Evolutionary conservation across 2,113 vertebrate genomes (phyloP).

Genomic region (Gobiocypris rarus): DNA sequence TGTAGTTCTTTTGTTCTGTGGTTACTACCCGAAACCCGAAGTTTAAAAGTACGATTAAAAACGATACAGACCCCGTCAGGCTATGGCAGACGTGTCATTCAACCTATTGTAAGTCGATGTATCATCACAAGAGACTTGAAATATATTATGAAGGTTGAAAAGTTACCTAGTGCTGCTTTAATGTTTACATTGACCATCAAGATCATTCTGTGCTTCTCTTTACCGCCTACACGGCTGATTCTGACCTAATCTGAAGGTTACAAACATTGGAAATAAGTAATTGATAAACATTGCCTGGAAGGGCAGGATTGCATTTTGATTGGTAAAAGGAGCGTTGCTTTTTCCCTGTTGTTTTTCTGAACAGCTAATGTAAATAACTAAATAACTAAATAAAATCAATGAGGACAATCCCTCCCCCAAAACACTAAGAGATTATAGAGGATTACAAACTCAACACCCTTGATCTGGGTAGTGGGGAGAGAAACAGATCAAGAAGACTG

Average conservation of each 20-base stretch:
- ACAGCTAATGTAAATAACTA: slow-evolving; percentile 33
- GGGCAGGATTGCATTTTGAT: slow-evolving; percentile 26
- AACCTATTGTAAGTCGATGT: too few relatives aligned
- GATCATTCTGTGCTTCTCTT: slow-evolving; percentile 41
- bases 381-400: slow-evolving; percentile 30
- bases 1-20: too few relatives aligned
- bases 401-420: not conserved
- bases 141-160: too few relatives aligned
- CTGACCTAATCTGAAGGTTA: slow-evolving; percentile 57
- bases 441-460: slow-evolving; percentile 61
- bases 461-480: not conserved
- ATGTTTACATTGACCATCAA: slow-evolving; percentile 57
- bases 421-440: slow-evolving; percentile 24
- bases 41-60: too few relatives aligned
- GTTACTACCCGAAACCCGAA: too few relatives aligned
- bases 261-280: slow-evolving; percentile 47
- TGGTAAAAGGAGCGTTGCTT: slow-evolving; percentile 33
- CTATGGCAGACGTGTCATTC: too few relatives aligned
- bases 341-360: slow-evolving; percentile 39
- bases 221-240: slow-evolving; percentile 59
- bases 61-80: too few relatives aligned
- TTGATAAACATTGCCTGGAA: slow-evolving; percentile 21
- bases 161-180: too few relatives aligned
- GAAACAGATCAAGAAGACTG: not conserved
- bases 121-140: too few relatives aligned